Percentiles rank a stretch among this genome's conserved stretches.
These are phyloP conservation scores for Gobiocypris rarus DNA, from an alignment of 2,113 vertebrate species.

Conservation along the genomic window DNA sequence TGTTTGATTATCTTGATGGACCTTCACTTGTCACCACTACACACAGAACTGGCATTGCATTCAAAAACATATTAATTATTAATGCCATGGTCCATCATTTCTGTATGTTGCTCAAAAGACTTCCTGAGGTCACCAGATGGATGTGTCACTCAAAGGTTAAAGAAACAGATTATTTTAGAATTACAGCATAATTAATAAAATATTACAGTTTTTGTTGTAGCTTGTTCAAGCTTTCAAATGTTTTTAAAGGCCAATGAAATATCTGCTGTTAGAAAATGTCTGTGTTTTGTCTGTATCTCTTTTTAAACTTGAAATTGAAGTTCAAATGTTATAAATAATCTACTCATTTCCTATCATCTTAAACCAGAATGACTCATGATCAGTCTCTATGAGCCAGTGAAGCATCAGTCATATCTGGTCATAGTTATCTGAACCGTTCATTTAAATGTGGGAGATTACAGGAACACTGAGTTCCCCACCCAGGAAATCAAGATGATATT, in stretches of 20 bases:
- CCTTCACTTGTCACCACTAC: neutral
- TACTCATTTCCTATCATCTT: neutral
- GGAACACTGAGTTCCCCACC: neutral
- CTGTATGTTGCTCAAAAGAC: neutral
- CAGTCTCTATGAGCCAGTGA: neutral
- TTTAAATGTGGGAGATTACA: neutral
- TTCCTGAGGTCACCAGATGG: neutral
- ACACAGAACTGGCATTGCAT: neutral
- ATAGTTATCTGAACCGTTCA: constrained; percentile 5
- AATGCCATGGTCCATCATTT: neutral
- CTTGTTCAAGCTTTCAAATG: neutral
- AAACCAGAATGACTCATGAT: neutral
- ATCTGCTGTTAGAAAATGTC: neutral
- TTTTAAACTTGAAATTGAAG: neutral
- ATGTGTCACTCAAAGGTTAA: neutral
- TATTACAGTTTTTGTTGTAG: too few species aligned
- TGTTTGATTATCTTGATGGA: neutral
- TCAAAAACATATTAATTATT: constrained; percentile 15
- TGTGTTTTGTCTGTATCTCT: neutral
- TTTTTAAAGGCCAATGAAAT: neutral
- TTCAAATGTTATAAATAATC: neutral
- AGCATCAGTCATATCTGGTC: neutral
- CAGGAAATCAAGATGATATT: neutral
- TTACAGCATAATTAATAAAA: neutral
- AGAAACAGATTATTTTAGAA: neutral